A percentile compares a stretch with the other conserved stretches of the same genome.
phyloP scores from a whole-genome alignment of 2,113 vertebrate genomes.

The Eudyptes chrysolophus region DNA sequence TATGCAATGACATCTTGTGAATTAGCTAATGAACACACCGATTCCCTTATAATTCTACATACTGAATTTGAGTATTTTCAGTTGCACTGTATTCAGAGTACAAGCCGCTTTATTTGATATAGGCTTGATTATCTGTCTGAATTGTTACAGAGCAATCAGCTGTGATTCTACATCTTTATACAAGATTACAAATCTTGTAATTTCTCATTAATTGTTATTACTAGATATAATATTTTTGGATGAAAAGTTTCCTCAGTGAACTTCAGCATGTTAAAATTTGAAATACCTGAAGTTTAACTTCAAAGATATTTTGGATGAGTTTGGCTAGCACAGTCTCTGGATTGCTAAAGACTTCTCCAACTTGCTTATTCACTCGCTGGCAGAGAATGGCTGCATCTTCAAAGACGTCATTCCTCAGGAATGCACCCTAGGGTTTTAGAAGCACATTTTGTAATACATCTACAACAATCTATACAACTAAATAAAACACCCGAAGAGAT shows the following conservation, averaged over 20 bases:
- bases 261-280: neutral
- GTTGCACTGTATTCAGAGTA: neutral
- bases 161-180: neutral
- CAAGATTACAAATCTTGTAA: neutral
- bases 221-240: neutral
- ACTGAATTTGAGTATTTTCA: neutral
- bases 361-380: constrained; percentile 94
- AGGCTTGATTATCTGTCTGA: neutral
- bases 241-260: neutral
- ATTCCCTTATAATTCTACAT: neutral
- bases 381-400: constrained; percentile 94
- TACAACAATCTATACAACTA: neutral
- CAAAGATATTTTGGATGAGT: constrained; percentile 98
- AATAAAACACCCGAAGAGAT: neutral
- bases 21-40: neutral
- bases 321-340: constrained; percentile 97
- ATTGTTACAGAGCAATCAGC: neutral
- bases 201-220: neutral
- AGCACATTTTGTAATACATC: constrained; percentile 14
- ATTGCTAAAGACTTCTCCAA: constrained; percentile 95
- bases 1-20: neutral
- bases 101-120: neutral
- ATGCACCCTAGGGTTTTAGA: constrained; percentile 83
- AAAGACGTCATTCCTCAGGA: constrained; percentile 90
- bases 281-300: constrained; percentile 94